Conservation (phyloP, 2,888 invertebrate genomes). For the Drosophila infuscata region DNA sequence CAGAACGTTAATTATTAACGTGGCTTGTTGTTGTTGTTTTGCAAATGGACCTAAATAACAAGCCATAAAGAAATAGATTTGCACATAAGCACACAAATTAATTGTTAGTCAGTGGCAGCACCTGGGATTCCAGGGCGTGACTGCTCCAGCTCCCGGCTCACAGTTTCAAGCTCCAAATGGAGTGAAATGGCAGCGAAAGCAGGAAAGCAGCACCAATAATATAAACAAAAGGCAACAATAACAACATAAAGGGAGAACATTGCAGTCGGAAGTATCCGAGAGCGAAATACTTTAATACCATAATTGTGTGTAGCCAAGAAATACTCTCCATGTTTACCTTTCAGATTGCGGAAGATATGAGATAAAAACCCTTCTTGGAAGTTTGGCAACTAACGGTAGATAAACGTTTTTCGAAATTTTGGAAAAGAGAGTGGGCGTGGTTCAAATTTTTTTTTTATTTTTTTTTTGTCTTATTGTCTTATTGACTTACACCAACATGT, state of each 20-base stretch:
- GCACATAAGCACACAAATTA: slow-evolving; percentile 32
- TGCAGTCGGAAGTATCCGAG: too few species aligned
- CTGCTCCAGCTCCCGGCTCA: background rate
- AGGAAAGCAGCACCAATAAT: background rate
- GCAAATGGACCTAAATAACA: slow-evolving; percentile 31
- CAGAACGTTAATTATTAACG: slow-evolving; percentile 50
- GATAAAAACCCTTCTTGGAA: too few species aligned
- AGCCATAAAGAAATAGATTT: slow-evolving; percentile 29
- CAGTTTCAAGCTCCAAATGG: background rate
- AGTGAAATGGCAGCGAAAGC: slow-evolving; percentile 33
- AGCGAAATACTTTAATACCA: too few species aligned
- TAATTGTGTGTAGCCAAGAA: too few species aligned
- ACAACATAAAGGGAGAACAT: background rate
- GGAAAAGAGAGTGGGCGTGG: too few species aligned
- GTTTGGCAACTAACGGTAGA: too few species aligned
- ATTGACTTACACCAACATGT: too few species aligned
- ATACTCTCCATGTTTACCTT: too few species aligned
- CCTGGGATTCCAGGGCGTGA: slow-evolving; percentile 13
- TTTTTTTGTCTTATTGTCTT: too few species aligned
- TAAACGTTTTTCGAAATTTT: too few species aligned
- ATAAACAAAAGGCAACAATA: background rate
- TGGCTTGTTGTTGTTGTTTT: slow-evolving; percentile 10
- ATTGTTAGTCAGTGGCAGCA: background rate
- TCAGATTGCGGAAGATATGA: too few species aligned
- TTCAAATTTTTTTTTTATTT: too few species aligned